These are phyloP conservation scores for Penaeus japonicus DNA, from an alignment of 1,140 invertebrate genomes.

Conservation along the genomic window DNA sequence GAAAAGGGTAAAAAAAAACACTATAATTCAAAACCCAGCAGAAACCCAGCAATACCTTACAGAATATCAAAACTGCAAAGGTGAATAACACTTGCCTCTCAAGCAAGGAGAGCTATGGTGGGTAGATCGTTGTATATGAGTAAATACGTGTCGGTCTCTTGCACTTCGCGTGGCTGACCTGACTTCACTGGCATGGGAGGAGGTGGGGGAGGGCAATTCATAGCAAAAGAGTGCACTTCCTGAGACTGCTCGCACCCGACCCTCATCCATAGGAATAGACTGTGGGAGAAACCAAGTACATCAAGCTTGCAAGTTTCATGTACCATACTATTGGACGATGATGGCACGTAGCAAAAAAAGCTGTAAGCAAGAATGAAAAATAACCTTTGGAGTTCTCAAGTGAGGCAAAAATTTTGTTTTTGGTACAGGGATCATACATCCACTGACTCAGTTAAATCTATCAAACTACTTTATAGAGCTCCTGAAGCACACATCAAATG, in stretches of 20 bases:
- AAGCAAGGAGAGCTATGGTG: conserved; percentile 55
- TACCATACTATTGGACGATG: not conserved
- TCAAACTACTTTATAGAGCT: not conserved
- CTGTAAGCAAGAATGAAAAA: not conserved
- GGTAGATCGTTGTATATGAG: conserved; percentile 65
- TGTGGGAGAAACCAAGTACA: not conserved
- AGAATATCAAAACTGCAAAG: not conserved
- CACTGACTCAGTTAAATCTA: no score
- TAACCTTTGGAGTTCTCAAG: not conserved
- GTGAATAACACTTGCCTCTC: conserved; percentile 19
- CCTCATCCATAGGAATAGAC: conserved; percentile 50
- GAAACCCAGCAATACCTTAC: no score
- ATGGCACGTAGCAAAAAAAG: not conserved
- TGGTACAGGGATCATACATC: no score
- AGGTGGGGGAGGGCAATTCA: conserved; percentile 64
- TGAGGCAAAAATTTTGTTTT: no score
- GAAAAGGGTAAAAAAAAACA: no score
- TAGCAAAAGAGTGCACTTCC: conserved; percentile 67
- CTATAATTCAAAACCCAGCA: no score
- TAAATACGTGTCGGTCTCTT: conserved; percentile 63
- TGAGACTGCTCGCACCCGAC: conserved; percentile 26
- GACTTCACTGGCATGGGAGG: conserved; percentile 39
- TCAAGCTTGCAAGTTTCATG: not conserved
- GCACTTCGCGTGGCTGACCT: conserved; percentile 52
- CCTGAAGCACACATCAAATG: not conserved